Base-by-base conservation (phyloP, 2,113 vertebrate species). In the Tautogolabrus adspersus region DNA sequence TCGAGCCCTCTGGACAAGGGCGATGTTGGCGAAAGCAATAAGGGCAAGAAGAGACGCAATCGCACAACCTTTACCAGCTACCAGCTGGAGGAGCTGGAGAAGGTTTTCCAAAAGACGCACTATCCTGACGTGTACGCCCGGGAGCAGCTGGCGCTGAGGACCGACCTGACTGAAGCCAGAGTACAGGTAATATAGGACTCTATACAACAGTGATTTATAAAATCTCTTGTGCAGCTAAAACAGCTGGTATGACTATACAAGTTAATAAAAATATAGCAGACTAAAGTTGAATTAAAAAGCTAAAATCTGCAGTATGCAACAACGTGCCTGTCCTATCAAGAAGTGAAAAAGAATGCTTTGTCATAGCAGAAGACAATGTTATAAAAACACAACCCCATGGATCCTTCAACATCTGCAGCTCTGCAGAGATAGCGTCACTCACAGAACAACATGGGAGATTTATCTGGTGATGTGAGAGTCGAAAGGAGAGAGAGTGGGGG, bases 91-190 rank as follows among this genome's bases (percentile, higher is more conserved):
- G 98, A 99, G 91, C 94, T 99, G 93, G 98, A 99, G 93, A 99
- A 99, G 79, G 97, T 99, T 89, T 99, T 99, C 91, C 98, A 99
- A 94, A 99, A 99, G 95, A 99, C 98, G 5, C 98, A 99, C 92
- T 99, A 99, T 86, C 98, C 98, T 0, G 98, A 99, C 0, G 98
- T 99, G 74, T 99, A 99, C 0, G 98, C 98, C 5, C 95, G 98
- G 23, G 98, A 99, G 92, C 98, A 99, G 93, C 95, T 99, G 76
- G 98, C 98, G 54, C 97, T 99, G 93, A 96, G 98, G 93, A 99
- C 98, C 0, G 98, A 99, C 91, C 95, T 99, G 90, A 99, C 98
- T 0, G 98, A 99, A 87, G 98, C 98, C 76, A 95, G 97, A 0
- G 97, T 99, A 47, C 98, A 99, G 97, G 97, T 99, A 94, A 86